Evolutionary conservation across 2,888 invertebrate genomes (phyloP), one percentile per base, ranked within the genome.

Genomic region (Drosophila eohydei): DNA sequence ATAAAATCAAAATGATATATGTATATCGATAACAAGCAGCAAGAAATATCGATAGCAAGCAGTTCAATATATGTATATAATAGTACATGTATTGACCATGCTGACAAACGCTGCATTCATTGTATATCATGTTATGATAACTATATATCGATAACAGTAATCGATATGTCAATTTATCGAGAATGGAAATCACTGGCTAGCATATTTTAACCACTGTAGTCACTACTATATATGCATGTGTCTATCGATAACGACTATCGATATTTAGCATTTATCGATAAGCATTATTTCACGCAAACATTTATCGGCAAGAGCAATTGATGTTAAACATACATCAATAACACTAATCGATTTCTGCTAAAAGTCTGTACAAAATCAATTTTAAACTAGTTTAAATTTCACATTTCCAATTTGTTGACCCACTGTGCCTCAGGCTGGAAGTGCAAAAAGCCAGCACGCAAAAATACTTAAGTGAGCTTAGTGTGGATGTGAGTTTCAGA

Each of bases 401-500:
- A 6, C 0, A 11, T 16, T 36, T 36, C 36, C 30, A 30, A 48
- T 9, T 1, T 3, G 6, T 26, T 14, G 38, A 6, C 0, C 38
- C 58, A 58, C 48, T 40, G 46, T 58, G 58, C 58, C 5, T 11
- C 6, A 16, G 46, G 46, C 1, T 16, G n/a, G 32, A 6, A 21
- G 21, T 14, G 21, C 32, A 16, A 32, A 38, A 64, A 59, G 74
- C 64, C 63, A 74, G 73, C 72, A 71, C 68, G 76, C 72, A 78
- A 70, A 82, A 87, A 87, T 87, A 82, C 88, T 84, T 84, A 84
- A 84, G 82, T 80, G 80, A 76, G 88, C 87, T 87, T 84, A 84
- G 64, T 57, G 43, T 12, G 65, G 32, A 30, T 51, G 43, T 71
- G 66, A 71, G 83, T 71, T 70, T 66, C 51, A 51, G 54, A 44